Percentiles rank a stretch among this genome's conserved stretches.
Conservation (phyloP, 2,888 invertebrate genomes). For the Catocala nupta region DNA sequence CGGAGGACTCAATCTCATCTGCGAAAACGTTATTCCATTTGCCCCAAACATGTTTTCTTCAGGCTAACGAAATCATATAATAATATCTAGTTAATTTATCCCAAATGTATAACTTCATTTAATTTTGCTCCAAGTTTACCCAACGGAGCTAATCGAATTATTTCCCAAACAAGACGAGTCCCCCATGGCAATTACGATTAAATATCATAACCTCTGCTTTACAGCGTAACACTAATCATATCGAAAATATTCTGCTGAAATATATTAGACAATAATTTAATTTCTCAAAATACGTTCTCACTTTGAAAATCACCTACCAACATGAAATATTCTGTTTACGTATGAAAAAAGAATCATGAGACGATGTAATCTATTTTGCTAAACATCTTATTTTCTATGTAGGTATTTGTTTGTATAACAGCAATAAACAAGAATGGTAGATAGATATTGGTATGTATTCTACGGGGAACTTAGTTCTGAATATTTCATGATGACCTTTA, state of each 20-base stretch:
- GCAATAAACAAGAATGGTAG: constrained; percentile 12
- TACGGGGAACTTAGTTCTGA: constrained; percentile 28
- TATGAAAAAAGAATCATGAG: constrained; percentile 24
- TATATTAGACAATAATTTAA: constrained; percentile 76
- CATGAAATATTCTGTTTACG: constrained; percentile 55
- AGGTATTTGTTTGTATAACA: constrained; percentile 15
- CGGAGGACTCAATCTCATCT: constrained; percentile 39
- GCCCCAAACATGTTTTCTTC: constrained; percentile 32
- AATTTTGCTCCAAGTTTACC: constrained; percentile 26
- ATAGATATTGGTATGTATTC: constrained; percentile 18
- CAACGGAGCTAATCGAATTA: constrained; percentile 35
- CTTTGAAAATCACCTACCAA: constrained; percentile 66
- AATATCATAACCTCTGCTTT: constrained; percentile 73
- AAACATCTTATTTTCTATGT: constrained; percentile 32
- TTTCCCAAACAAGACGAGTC: constrained; percentile 41
- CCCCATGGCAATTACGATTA: constrained; percentile 76
- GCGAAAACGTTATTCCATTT: constrained; percentile 41
- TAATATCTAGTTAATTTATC: constrained; percentile 36
- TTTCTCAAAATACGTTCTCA: constrained; percentile 74
- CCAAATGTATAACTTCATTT: constrained; percentile 34
- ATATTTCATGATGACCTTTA: constrained; percentile 43
- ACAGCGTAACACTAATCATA: constrained; percentile 81
- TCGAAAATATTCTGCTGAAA: constrained; percentile 83
- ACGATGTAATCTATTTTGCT: constrained; percentile 20
- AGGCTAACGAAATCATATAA: constrained; percentile 27